Percentiles rank a stretch among this genome's conserved stretches.
Evolutionary conservation across 2,113 vertebrate genomes (phyloP).

Genomic region (Zosterops borbonicus): DNA sequence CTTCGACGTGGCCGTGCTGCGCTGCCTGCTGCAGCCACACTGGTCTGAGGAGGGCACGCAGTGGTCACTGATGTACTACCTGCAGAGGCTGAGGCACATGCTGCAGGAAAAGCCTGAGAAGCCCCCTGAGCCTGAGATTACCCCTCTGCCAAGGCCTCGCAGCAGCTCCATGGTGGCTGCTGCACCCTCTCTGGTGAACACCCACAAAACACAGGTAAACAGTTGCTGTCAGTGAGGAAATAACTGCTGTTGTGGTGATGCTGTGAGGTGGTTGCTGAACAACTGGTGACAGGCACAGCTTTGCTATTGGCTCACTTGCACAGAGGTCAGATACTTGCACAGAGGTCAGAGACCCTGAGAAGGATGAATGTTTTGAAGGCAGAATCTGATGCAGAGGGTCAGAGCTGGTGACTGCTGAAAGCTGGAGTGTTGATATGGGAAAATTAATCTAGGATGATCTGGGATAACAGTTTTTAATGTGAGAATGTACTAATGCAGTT

Average conservation of each 20-base stretch:
- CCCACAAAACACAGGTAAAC: conserved; percentile 95
- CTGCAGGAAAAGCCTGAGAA: conserved; percentile 94
- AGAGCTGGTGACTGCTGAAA: background rate
- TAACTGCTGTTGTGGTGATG: background rate
- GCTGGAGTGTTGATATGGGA: background rate
- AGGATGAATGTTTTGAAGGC: rapidly evolving
- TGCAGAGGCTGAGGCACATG: conserved; percentile 92
- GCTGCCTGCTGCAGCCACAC: conserved; percentile 93
- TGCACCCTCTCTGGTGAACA: conserved; percentile 93
- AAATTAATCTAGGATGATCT: background rate
- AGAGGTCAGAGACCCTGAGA: background rate
- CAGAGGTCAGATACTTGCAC: rapidly evolving
- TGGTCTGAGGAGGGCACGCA: conserved; percentile 98
- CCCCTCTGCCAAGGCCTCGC: conserved; percentile 87
- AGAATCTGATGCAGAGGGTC: background rate
- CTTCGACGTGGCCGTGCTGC: conserved; percentile 95
- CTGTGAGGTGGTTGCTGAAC: background rate
- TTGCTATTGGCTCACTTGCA: background rate
- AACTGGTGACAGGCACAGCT: background rate
- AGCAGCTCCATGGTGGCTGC: conserved; percentile 98
- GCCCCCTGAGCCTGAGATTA: conserved; percentile 79
- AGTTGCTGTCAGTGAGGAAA: background rate
- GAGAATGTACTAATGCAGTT: background rate
- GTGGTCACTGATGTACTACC: conserved; percentile 96
- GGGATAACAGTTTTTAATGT: background rate